Evolutionary conservation across 2,797 vertebrate species (phyloP), one percentile per base, ranked within the genome.

Genomic region (Apogon hyalosoma): DNA sequence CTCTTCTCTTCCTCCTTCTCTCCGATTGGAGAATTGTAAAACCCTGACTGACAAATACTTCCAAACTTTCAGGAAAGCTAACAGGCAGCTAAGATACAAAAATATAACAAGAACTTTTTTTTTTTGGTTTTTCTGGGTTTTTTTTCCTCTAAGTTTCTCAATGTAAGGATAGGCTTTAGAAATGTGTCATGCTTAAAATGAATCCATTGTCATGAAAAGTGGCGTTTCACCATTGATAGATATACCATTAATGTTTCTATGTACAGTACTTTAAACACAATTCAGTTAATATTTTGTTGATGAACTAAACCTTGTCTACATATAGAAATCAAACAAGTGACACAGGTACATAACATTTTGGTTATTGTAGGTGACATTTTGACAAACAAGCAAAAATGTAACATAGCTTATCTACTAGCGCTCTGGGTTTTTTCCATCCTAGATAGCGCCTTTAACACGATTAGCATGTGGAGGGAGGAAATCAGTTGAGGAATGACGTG

Each of bases 131-230:
- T 82, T 66, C 73, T 2, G 36, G 15, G 64, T 76, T 72, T 73
- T 68, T 80, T 85, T 72, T 64, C 58, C 63, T 88, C 81, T 76
- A 84, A 78, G 76, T 68, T 82, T 86, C 77, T 88, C 45, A 60
- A 88, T 95, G 89, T 80, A 88, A 91, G 80, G 94, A 84, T 86
- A 95, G 93, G 94, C 93, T 93, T 94, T 92, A 95, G 94, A 96
- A 97, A 96, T 93, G 94, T 94, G 92, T 95, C 96, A 96, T 97
- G 96, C 96, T 95, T 86, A 69, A 87, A 96, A 96, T 93, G 79
- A 93, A 95, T 91, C 90, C 88, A 90, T 92, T 95, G 79, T 90
- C 81, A 93, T 89, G 86, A 95, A 96, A 96, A 96, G 95, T 97
- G 95, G 95, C 95, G 93, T 96, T 93, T 95, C 93, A 96, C 93